Evolutionary conservation across 2,113 vertebrate genomes (phyloP).

Genomic region (Centropristis striata): DNA sequence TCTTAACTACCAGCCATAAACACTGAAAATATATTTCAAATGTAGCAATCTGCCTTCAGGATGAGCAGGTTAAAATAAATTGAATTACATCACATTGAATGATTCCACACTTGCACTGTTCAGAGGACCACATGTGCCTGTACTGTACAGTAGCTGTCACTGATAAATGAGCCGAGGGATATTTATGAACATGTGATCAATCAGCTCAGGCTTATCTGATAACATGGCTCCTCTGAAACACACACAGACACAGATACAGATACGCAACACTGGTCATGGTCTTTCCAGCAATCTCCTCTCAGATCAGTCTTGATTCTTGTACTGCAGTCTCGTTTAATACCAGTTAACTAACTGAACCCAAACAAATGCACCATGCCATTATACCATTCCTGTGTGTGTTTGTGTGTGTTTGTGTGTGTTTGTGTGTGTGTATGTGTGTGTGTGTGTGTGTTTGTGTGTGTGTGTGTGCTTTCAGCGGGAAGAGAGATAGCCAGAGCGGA

Average conservation of each 20-base stretch:
- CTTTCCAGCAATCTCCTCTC: conserved; percentile 21
- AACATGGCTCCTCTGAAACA: conserved; percentile 42
- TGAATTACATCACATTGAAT: background rate
- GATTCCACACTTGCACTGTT: background rate
- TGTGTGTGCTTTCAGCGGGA: background rate
- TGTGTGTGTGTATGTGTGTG: conserved; percentile 14
- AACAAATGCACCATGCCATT: conserved; percentile 47
- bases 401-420: conserved; percentile 10
- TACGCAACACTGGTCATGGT: conserved; percentile 12
- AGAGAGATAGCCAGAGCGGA: background rate
- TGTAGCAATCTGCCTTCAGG: background rate
- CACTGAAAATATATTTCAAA: background rate
- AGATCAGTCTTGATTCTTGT: conserved; percentile 43
- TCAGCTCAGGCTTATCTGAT: conserved; percentile 56
- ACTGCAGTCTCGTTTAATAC: conserved; percentile 37
- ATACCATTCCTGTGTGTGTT: background rate
- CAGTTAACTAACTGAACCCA: conserved; percentile 32
- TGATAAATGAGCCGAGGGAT: conserved; percentile 50
- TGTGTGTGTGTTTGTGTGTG: conserved; percentile 5
- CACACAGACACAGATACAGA: conserved; percentile 24
- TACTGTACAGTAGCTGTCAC: conserved; percentile 1
- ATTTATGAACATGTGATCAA: conserved; percentile 64
- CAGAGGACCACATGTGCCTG: background rate
- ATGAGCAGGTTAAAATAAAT: background rate
- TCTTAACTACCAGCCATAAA: background rate